Percentiles rank a stretch among this genome's conserved stretches.
Evolutionary conservation across 1,140 invertebrate species (phyloP).

Genomic region (Triops cancriformis): DNA sequence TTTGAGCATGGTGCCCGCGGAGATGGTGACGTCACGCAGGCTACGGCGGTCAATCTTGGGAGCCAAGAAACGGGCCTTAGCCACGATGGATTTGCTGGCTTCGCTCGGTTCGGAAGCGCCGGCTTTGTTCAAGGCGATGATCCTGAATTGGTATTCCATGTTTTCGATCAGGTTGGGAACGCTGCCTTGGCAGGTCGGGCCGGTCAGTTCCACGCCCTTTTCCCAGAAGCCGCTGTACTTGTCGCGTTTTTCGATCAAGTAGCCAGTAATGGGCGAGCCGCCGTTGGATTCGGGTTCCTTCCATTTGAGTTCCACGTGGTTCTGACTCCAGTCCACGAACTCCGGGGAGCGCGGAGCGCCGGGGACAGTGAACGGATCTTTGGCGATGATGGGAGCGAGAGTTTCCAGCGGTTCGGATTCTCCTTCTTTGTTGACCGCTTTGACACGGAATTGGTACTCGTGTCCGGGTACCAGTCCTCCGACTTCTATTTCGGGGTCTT

Average conservation of each 20-base stretch:
- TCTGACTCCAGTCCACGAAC: constrained; percentile 83
- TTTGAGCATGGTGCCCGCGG: constrained; percentile 84
- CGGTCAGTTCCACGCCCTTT: constrained; percentile 72
- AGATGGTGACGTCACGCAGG: constrained; percentile 75
- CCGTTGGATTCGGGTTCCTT: constrained; percentile 68
- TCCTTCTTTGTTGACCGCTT: constrained; percentile 93
- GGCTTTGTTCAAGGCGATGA: constrained; percentile 90
- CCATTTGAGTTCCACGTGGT: constrained; percentile 82
- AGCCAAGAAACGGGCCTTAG: constrained; percentile 82
- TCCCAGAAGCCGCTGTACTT: constrained; percentile 89
- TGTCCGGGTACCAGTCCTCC: constrained; percentile 82
- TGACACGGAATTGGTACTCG: constrained; percentile 96
- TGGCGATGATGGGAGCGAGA: constrained; percentile 80
- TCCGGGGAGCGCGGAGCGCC: constrained; percentile 75
- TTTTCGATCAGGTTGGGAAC: constrained; percentile 87
- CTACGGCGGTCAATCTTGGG: constrained; percentile 92
- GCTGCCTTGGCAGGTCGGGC: constrained; percentile 57
- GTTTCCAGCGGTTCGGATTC: constrained; percentile 95
- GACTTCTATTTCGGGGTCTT: constrained; percentile 76
- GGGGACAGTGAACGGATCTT: constrained; percentile 88
- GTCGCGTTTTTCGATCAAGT: constrained; percentile 94
- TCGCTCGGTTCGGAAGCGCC: constrained; percentile 82
- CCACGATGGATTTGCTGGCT: constrained; percentile 75
- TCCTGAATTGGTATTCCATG: constrained; percentile 97
- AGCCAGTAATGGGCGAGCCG: constrained; percentile 83